These are phyloP conservation scores for Orestias chungarensis DNA, from an alignment of 2,797 vertebrate genomes.

Conservation along the genomic window DNA sequence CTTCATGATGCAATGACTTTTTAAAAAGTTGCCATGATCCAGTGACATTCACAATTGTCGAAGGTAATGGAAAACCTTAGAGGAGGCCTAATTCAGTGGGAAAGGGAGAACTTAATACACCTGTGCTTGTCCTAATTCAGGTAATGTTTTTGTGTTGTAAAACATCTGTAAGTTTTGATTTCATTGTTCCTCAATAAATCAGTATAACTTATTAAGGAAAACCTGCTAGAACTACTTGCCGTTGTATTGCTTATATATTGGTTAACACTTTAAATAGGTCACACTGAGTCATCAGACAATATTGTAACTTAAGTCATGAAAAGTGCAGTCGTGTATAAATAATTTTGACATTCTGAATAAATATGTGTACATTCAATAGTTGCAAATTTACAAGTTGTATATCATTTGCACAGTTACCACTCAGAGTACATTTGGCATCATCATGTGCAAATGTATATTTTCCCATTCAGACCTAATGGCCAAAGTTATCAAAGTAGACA, in stretches of 20 bases:
- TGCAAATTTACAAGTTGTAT: constrained; percentile 27
- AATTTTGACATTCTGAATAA: constrained; percentile 19
- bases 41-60: background rate
- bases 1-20: background rate
- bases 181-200: background rate
- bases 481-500: constrained; percentile 45
- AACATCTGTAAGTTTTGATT: background rate
- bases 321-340: background rate
- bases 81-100: background rate
- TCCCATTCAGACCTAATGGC: constrained; percentile 44
- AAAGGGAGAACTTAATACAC: background rate
- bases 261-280: background rate
- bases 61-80: background rate
- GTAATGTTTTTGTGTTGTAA: background rate
- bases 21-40: background rate
- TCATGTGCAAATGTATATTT: constrained; percentile 19
- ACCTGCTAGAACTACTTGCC: background rate
- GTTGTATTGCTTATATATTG: background rate
- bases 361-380: background rate
- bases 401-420: constrained; percentile 33
- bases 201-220: background rate
- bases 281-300: background rate
- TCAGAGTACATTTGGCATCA: constrained; percentile 8
- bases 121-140: background rate
- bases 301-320: background rate